Conservation (phyloP, 2,113 vertebrate genomes). For the Antechinus stuartii region DNA sequence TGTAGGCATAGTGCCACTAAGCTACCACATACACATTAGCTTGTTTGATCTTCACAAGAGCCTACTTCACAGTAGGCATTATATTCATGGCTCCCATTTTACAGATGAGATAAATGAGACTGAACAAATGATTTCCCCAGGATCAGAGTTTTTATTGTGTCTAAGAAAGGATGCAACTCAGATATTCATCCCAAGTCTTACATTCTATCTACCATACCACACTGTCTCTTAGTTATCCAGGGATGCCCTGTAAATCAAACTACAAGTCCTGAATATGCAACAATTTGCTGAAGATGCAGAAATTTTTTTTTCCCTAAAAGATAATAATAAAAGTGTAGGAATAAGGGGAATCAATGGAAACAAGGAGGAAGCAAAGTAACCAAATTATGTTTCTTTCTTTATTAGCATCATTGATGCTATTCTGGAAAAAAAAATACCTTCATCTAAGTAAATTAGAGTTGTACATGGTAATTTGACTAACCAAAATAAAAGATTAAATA, state of each 20-base stretch:
- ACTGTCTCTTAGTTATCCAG: not conserved
- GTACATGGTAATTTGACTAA: constrained; percentile 52
- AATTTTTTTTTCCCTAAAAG: constrained; percentile 17
- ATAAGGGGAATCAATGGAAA: not conserved
- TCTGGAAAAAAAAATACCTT: not conserved
- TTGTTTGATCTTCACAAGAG: not conserved
- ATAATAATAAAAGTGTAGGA: not conserved
- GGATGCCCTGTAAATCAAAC: not conserved
- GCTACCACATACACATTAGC: not conserved
- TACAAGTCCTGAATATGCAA: not conserved
- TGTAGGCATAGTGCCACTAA: not conserved
- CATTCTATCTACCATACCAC: not conserved
- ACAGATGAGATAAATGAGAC: not conserved
- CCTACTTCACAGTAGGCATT: not conserved
- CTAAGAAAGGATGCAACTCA: not conserved
- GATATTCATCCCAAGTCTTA: not conserved
- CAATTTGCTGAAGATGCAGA: not conserved
- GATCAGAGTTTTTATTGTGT: not conserved
- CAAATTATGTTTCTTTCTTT: constrained; percentile 1
- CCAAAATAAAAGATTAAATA: constrained; percentile 56
- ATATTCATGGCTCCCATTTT: not conserved
- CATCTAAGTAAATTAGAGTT: constrained; percentile 51
- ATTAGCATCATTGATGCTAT: constrained; percentile 6
- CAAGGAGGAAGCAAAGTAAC: not conserved
- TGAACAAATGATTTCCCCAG: not conserved